Base-by-base conservation (phyloP, 2,888 invertebrate species). In the Lymantria dispar region DNA sequence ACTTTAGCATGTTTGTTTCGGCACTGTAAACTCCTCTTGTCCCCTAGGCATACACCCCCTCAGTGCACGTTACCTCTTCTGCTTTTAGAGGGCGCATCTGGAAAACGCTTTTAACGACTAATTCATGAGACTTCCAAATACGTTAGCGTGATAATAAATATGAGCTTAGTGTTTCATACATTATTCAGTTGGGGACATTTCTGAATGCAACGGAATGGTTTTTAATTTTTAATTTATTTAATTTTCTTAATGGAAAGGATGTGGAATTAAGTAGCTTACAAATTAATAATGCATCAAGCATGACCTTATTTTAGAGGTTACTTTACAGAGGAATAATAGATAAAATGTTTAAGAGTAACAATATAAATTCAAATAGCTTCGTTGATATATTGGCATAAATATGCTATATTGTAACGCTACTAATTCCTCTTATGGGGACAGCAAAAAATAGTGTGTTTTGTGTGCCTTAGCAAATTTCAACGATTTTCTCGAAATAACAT, bases 1-100 rank as follows among this genome's bases (percentile, higher is more conserved):
- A 71, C 69, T 69, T 70, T 61, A 68, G 65, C 68, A 66, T 78
- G 79, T 81, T 83, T 80, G 80, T 78, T 79, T 76, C 76, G 74
- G 70, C 69, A 60, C 72, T 72, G 70, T 13, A 40, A 13, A 14
- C 58, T 60, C 57, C 56, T 52, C 52, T 54, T 44, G 37, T 44
- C 49, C 37, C 41, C 42, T n/a, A 48, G 43, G 42, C 43, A 37
- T 22, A 36, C 43, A 22, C 47, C 45, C 50, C 47, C 57, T 46
- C 47, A 47, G 53, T 63, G 67, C 69, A 67, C 60, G 54, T 59
- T 68, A 62, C 62, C 67, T 65, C 70, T 65, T 64, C 65, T 57
- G 64, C 73, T 72, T 74, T 74, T 68, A 73, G 70, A 59, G 68
- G 63, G 64, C 72, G 68, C 76, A 77, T 74, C 73, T 76, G 76